Evolutionary conservation across 2,797 vertebrate genomes (phyloP).

Genomic region (Danio albolineatus): DNA sequence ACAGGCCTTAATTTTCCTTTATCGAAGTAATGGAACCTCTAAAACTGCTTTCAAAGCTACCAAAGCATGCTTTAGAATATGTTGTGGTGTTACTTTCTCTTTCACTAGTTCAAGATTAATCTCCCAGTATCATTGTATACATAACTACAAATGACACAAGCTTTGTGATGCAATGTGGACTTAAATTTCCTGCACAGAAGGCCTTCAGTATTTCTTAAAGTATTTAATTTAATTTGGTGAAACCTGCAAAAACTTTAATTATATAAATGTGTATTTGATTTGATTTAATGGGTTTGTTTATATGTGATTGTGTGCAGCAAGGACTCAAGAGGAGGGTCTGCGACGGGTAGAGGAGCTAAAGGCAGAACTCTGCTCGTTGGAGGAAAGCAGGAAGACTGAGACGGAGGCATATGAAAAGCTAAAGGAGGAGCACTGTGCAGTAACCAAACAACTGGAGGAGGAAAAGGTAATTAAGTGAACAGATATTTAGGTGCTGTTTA

Average conservation of each 20-base stretch:
- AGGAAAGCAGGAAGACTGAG: constrained; percentile 73
- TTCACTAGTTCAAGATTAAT: too few species aligned
- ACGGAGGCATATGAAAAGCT: constrained; percentile 74
- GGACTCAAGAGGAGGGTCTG: constrained; percentile 78
- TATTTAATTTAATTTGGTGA: too few species aligned
- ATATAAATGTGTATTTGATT: not conserved
- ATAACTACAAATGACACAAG: too few species aligned
- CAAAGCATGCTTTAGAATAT: too few species aligned
- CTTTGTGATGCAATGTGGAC: too few species aligned
- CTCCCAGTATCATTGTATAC: too few species aligned
- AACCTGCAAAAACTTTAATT: not conserved
- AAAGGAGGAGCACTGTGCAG: constrained; percentile 73
- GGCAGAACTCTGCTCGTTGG: constrained; percentile 78
- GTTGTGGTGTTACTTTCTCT: too few species aligned
- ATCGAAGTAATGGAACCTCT: too few species aligned
- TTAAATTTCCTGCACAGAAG: too few species aligned
- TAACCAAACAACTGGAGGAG: constrained; percentile 77
- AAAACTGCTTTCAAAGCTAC: too few species aligned
- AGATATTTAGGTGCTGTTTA: not conserved
- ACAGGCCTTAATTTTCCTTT: too few species aligned
- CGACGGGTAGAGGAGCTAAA: constrained; percentile 76
- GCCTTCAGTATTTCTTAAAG: too few species aligned
- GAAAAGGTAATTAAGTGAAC: constrained; percentile 77
- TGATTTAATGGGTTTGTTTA: not conserved
- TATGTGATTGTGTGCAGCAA: constrained; percentile 62